Evolutionary conservation across 2,113 vertebrate species (phyloP).

Genomic region (Malaclemys terrapin): DNA sequence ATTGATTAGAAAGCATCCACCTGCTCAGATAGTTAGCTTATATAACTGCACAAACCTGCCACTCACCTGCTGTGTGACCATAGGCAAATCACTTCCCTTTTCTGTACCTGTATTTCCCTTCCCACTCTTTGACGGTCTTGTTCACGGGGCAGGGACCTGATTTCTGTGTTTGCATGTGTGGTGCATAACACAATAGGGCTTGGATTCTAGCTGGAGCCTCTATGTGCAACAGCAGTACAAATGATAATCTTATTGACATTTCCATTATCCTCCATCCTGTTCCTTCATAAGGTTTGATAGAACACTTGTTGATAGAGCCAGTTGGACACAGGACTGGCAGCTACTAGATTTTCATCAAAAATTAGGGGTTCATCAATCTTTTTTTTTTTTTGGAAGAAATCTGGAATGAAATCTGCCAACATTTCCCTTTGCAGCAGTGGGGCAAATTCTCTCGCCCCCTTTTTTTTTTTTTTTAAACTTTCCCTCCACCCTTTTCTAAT

Average conservation of each 20-base stretch:
- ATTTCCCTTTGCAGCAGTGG: not conserved
- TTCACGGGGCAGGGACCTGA: not conserved
- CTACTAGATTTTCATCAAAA: no score
- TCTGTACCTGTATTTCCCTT: not conserved
- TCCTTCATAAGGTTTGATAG: not conserved
- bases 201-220: not conserved
- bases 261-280: not conserved
- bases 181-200: not conserved
- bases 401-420: not conserved
- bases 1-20: not conserved
- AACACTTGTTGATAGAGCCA: not conserved
- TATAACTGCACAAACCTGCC: not conserved
- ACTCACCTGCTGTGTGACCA: rapidly evolving
- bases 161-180: not conserved
- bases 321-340: not conserved
- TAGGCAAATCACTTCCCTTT: rapidly evolving
- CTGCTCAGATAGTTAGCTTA: not conserved
- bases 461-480: not conserved
- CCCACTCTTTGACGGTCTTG: not conserved
- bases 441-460: not conserved
- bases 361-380: not conserved
- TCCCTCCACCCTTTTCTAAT: not conserved
- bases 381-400: not conserved
- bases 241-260: not conserved
- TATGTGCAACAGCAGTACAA: not conserved